phyloP scores from a whole-genome alignment of 2,797 vertebrate species.

The Gallinago nigripennis region DNA sequence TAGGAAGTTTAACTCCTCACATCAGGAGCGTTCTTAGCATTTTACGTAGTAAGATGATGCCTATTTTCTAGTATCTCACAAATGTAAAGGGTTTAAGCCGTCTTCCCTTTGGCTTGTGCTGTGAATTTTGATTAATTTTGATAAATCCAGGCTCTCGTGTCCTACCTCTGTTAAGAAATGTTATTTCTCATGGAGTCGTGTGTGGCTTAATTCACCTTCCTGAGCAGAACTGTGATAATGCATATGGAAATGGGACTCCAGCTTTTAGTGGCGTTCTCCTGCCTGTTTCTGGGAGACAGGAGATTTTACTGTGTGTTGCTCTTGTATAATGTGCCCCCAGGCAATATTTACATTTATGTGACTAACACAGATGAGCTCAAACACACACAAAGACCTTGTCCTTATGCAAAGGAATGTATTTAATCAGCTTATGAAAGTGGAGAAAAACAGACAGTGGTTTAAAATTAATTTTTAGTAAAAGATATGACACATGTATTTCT shows the following conservation, averaged over 20 bases:
- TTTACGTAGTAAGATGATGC: background rate
- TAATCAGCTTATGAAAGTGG: background rate
- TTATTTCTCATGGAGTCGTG: background rate
- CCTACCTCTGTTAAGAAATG: background rate
- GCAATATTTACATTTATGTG: slow-evolving; percentile 7
- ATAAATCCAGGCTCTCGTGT: background rate
- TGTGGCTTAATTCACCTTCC: background rate
- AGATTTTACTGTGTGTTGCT: background rate
- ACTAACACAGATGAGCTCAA: background rate
- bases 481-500: background rate
- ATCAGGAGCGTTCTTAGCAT: background rate
- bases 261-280: background rate
- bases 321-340: background rate
- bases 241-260: background rate
- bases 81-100: background rate
- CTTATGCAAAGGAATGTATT: background rate
- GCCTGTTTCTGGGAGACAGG: background rate
- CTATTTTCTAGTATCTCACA: background rate
- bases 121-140: background rate
- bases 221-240: background rate
- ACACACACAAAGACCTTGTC: background rate
- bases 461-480: background rate
- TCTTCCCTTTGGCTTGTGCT: background rate
- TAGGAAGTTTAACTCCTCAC: background rate
- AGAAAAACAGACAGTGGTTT: background rate